Evolutionary conservation across 2,113 vertebrate species (phyloP).

Genomic region (Actinemys pallida): DNA sequence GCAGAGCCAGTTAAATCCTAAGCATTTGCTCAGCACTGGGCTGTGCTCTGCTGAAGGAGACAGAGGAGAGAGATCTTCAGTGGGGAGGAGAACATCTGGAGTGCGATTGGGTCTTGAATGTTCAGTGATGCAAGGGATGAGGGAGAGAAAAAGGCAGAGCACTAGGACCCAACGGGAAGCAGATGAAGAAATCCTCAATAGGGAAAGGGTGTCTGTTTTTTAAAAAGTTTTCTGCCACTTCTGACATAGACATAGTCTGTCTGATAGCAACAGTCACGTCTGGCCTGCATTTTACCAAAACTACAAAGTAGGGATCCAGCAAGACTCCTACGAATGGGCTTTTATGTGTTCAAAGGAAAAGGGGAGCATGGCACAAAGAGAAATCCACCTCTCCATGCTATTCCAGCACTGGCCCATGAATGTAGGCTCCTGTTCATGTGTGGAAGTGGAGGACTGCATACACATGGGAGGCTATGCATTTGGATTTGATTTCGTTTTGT

Average conservation of each 20-base stretch:
- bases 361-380: neutral
- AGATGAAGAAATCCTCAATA: neutral
- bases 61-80: neutral
- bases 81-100: neutral
- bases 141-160: neutral
- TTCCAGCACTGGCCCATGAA: neutral
- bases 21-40: neutral
- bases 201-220: neutral
- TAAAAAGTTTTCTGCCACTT: neutral
- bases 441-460: neutral
- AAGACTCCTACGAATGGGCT: neutral
- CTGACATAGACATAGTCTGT: neutral
- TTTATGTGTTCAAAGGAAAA: neutral
- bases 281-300: neutral
- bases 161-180: neutral
- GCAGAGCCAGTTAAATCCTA: neutral
- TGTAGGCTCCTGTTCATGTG: neutral
- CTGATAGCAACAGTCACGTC: neutral
- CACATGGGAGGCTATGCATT: neutral
- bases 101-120: neutral
- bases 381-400: neutral
- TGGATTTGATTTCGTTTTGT: conserved; percentile 26
- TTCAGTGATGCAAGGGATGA: neutral
- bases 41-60: neutral
- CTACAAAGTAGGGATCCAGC: neutral